Conservation (phyloP, 2,113 vertebrate species). For the Dipodomys merriami region DNA sequence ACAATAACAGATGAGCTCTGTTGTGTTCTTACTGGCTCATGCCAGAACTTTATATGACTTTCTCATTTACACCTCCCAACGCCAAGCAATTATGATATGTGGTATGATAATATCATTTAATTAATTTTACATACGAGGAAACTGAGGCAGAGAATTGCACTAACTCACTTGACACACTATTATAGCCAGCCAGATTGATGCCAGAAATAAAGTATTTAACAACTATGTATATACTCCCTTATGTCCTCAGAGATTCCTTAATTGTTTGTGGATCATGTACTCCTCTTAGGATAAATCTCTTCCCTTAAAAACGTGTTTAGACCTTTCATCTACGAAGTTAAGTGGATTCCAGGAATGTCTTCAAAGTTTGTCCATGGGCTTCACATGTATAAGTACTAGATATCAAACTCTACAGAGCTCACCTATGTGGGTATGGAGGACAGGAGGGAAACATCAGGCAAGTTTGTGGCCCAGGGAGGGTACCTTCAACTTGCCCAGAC, state of each 20-base stretch:
- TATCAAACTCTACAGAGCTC: neutral
- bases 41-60: slow-evolving; percentile 34
- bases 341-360: neutral
- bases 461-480: neutral
- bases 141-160: slow-evolving; percentile 3
- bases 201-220: neutral
- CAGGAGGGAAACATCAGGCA: slow-evolving; percentile 35
- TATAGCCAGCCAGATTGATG: neutral
- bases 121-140: slow-evolving; percentile 42
- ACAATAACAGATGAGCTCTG: neutral
- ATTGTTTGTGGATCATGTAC: neutral
- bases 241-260: neutral
- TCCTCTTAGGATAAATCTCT: neutral
- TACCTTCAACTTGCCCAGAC: slow-evolving; percentile 68
- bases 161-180: neutral
- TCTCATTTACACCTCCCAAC: neutral
- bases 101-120: neutral
- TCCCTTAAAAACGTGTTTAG: neutral
- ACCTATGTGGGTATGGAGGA: neutral
- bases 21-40: neutral
- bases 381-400: neutral
- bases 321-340: neutral
- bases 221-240: neutral
- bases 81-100: neutral
- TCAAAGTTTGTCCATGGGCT: neutral